Conservation (phyloP, 2,797 vertebrate genomes). For the Cirrhinus mrigala region DNA sequence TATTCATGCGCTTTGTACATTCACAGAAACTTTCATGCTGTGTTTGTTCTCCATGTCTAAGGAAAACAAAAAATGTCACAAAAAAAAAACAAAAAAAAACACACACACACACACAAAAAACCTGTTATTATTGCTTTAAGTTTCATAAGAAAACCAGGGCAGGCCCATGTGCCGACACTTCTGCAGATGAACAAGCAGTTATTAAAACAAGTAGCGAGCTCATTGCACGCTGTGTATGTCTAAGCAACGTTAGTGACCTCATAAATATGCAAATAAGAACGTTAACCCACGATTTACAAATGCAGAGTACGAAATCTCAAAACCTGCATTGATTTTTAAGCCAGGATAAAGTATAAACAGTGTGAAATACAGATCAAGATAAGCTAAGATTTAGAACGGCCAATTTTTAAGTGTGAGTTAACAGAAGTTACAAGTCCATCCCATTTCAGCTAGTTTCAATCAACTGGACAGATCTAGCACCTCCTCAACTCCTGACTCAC, state of each 20-base stretch:
- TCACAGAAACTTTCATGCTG: not conserved
- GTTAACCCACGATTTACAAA: not conserved
- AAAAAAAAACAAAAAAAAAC: not conserved
- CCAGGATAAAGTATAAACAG: conserved; percentile 3
- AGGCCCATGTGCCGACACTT: not conserved
- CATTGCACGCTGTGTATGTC: not conserved
- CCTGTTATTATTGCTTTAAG: not conserved
- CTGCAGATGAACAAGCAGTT: not conserved
- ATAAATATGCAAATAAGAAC: conserved; percentile 20
- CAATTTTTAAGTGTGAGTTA: not conserved
- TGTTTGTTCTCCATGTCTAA: conserved; percentile 4
- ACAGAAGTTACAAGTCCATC: not conserved
- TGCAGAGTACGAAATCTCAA: not conserved
- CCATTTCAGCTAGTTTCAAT: conserved; percentile 2
- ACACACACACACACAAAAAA: not conserved
- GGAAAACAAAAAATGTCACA: conserved; percentile 4
- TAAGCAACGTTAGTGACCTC: conserved; percentile 15
- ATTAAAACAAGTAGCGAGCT: not conserved
- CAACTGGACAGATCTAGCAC: not conserved
- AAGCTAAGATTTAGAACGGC: not conserved
- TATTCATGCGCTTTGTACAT: not conserved
- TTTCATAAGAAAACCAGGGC: not conserved
- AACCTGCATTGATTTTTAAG: not conserved
- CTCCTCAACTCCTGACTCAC: not conserved
- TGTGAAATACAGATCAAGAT: not conserved